phyloP scores from a whole-genome alignment of 2,113 vertebrate species.

The Casuarius casuarius region DNA sequence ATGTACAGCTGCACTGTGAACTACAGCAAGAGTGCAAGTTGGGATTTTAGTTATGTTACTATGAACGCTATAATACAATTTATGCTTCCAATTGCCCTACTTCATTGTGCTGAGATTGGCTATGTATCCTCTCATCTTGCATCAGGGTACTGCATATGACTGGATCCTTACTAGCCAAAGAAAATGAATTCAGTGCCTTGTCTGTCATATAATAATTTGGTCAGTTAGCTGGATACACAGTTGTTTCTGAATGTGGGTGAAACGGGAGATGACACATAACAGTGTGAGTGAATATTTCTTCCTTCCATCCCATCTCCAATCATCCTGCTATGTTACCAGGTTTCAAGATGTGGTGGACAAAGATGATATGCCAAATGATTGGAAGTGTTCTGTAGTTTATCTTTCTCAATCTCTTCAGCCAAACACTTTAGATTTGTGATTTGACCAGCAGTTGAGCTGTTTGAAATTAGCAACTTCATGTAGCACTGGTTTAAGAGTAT shows the following conservation, averaged over 20 bases:
- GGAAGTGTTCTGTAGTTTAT: background rate
- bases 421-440: background rate
- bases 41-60: constrained; percentile 23
- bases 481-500: background rate
- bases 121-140: background rate
- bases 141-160: background rate
- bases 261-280: background rate
- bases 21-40: background rate
- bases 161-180: background rate
- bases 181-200: background rate
- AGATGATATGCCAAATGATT: background rate
- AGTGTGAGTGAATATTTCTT: background rate
- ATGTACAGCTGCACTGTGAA: constrained; percentile 8
- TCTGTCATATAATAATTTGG: background rate
- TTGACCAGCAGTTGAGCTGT: background rate
- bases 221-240: background rate
- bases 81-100: constrained; percentile 9
- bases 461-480: background rate
- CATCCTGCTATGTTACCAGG: background rate
- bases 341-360: background rate
- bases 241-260: background rate
- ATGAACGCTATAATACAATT: background rate
- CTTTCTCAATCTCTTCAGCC: background rate
- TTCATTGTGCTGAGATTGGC: background rate
- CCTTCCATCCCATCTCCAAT: background rate